A percentile compares a stretch with the other conserved stretches of the same genome.
These are phyloP conservation scores for Calcarius lapponicus DNA, from an alignment of 2,797 vertebrate species.

Conservation along the genomic window DNA sequence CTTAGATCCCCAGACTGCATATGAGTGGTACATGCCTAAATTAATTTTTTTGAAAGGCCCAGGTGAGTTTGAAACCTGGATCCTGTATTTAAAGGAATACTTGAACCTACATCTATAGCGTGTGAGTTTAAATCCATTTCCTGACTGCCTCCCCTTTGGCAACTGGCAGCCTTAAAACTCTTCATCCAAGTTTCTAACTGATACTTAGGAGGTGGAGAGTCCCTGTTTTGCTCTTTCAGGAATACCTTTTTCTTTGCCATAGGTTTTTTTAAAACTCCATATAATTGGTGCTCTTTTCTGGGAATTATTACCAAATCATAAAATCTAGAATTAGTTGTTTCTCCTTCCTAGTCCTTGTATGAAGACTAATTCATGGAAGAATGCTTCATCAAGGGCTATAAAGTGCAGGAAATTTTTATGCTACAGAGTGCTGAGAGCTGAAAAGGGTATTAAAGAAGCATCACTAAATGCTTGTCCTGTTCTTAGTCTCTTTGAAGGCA, in stretches of 20 bases:
- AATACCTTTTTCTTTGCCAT: neutral
- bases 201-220: neutral
- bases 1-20: neutral
- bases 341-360: neutral
- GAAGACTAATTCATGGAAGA: conserved; percentile 2
- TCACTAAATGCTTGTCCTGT: neutral
- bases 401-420: neutral
- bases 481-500: neutral
- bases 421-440: neutral
- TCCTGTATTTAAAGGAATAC: neutral
- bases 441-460: neutral
- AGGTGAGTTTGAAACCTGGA: neutral
- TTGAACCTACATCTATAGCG: neutral
- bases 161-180: neutral
- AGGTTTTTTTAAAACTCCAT: neutral
- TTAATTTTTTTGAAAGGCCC: neutral
- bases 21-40: neutral
- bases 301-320: neutral
- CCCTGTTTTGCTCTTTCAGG: neutral
- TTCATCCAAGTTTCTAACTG: neutral
- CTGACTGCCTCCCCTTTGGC: neutral
- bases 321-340: neutral
- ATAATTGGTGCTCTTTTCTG: neutral
- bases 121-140: neutral
- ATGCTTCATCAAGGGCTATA: neutral